A percentile compares a stretch with the other conserved stretches of the same genome.
phyloP scores from a whole-genome alignment of 2,797 vertebrate species.

The Macropodus opercularis region DNA sequence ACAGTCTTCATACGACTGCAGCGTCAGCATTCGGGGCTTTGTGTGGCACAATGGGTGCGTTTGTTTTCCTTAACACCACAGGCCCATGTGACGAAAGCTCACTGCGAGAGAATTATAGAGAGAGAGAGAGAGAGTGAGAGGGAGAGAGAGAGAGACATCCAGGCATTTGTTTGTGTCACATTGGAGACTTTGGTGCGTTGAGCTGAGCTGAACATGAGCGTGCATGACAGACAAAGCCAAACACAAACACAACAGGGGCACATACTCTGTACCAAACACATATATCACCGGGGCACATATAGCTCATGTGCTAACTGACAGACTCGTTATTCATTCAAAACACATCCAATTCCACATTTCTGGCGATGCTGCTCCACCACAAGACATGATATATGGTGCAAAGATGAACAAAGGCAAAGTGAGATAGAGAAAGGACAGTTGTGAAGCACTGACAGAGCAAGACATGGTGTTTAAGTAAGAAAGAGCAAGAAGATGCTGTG shows the following conservation, averaged over 20 bases:
- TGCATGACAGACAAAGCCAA: conserved; percentile 43
- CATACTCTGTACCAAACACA: conserved; percentile 35
- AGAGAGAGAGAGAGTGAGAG: conserved; percentile 69
- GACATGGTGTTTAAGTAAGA: conserved; percentile 47
- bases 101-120: conserved; percentile 69
- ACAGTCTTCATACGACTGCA: conserved; percentile 80
- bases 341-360: conserved; percentile 25
- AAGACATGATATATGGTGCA: conserved; percentile 19
- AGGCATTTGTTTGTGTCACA: conserved; percentile 82
- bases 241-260: conserved; percentile 42
- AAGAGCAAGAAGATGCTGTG: conserved; percentile 45
- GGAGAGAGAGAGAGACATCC: conserved; percentile 71
- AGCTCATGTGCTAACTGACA: conserved; percentile 13
- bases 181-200: conserved; percentile 71
- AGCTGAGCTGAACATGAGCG: conserved; percentile 55
- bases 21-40: conserved; percentile 84
- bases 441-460: conserved; percentile 44
- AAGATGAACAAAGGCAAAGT: conserved; percentile 57
- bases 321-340: conserved; percentile 18
- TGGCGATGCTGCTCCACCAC: conserved; percentile 33
- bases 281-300: not conserved
- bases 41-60: conserved; percentile 81
- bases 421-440: conserved; percentile 53
- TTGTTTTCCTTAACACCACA: conserved; percentile 85
- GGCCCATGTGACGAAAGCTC: conserved; percentile 82